A percentile compares a stretch with the other conserved stretches of the same genome.
phyloP scores from a whole-genome alignment of 2,888 invertebrate species.

The Stegana nigrithorax region DNA sequence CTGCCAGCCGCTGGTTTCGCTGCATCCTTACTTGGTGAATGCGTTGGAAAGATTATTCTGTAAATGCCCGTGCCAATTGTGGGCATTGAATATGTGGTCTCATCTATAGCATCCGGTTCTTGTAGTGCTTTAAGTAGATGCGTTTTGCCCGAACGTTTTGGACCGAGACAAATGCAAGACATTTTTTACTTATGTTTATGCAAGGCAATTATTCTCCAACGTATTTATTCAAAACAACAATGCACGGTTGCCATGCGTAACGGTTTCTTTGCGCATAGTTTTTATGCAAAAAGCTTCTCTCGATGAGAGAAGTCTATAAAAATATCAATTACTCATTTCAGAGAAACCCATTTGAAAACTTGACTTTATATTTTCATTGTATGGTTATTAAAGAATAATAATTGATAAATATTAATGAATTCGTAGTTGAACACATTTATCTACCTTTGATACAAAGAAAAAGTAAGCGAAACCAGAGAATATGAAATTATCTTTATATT shows the following conservation, averaged over 20 bases:
- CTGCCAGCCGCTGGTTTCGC: conserved; percentile 27
- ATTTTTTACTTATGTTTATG: conserved; percentile 15
- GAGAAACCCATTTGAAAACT: too few relatives aligned
- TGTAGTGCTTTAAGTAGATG: conserved; percentile 81
- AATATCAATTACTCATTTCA: too few relatives aligned
- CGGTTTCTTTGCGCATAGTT: too few relatives aligned
- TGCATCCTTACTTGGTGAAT: conserved; percentile 35
- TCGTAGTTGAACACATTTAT: too few relatives aligned
- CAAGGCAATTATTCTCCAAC: background rate
- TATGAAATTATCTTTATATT: too few relatives aligned
- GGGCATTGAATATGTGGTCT: conserved; percentile 82
- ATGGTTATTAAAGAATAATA: too few relatives aligned
- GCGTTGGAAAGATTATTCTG: conserved; percentile 72
- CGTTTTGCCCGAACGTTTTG: conserved; percentile 84
- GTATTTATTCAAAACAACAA: background rate
- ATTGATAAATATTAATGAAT: too few relatives aligned
- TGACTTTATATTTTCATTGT: too few relatives aligned
- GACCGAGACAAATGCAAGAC: conserved; percentile 79
- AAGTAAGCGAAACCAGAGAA: too few relatives aligned
- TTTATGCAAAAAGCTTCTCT: too few relatives aligned
- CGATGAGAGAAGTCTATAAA: too few relatives aligned
- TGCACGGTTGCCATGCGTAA: background rate
- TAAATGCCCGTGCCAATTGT: conserved; percentile 85
- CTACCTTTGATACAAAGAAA: too few relatives aligned
- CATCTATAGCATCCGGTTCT: conserved; percentile 77